A percentile compares a stretch with the other conserved stretches of the same genome.
Evolutionary conservation across 2,113 vertebrate genomes (phyloP).

Genomic region (Galbula dea): DNA sequence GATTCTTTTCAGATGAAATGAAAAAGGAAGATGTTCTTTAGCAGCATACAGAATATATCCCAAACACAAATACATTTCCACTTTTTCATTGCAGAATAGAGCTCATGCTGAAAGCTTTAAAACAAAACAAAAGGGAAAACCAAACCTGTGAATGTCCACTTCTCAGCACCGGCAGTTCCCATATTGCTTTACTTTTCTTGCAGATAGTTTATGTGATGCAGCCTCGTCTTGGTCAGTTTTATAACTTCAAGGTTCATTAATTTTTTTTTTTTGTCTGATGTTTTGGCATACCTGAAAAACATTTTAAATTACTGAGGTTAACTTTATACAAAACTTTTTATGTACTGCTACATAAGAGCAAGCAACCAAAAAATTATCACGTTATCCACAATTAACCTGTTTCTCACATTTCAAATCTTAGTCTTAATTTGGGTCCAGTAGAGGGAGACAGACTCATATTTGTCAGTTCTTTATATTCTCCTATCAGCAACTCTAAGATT

Average conservation of each 20-base stretch:
- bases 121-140: background rate
- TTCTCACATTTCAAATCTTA: background rate
- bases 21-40: background rate
- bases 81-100: background rate
- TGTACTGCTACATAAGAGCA: background rate
- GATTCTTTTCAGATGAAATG: background rate
- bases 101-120: background rate
- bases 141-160: background rate
- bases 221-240: background rate
- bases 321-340: background rate
- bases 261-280: background rate
- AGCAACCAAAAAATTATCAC: background rate
- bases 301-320: background rate
- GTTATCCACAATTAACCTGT: background rate
- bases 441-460: conserved; percentile 33
- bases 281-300: background rate
- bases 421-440: conserved; percentile 15
- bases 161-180: background rate
- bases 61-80: background rate
- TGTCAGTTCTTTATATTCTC: background rate
- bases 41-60: background rate
- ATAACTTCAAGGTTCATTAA: background rate
- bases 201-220: background rate
- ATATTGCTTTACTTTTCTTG: background rate
- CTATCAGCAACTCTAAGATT: conserved; percentile 49